These are phyloP conservation scores for Muricea muricata DNA, from an alignment of 92 coral and sea anemone species.

Conservation along the genomic window DNA sequence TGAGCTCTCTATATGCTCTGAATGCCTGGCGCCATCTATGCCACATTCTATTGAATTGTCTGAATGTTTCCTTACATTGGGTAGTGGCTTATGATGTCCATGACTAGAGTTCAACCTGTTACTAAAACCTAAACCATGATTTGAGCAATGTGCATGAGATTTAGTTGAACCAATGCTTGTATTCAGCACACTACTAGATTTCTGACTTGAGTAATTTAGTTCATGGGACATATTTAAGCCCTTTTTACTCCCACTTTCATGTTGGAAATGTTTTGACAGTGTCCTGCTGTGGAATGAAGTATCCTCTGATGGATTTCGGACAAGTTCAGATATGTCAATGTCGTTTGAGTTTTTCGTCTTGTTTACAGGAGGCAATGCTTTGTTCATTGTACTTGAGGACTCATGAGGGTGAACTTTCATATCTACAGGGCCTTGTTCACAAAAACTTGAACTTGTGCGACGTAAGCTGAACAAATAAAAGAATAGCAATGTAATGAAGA, in stretches of 20 bases:
- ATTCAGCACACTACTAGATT: not conserved
- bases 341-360: slow-evolving; percentile 82
- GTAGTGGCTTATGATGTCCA: slow-evolving; percentile 29
- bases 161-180: not conserved
- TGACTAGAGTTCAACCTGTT: not conserved
- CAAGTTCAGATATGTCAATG: slow-evolving; percentile 96
- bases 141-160: not conserved
- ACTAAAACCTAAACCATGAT: not conserved
- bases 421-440: slow-evolving; percentile 28
- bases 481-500: not conserved
- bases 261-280: not conserved
- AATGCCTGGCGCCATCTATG: not conserved
- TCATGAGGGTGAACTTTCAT: not conserved
- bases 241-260: not conserved
- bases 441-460: slow-evolving; percentile 31
- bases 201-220: not conserved
- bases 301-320: slow-evolving; percentile 37
- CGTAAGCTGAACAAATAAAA: slow-evolving; percentile 62
- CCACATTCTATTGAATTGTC: not conserved
- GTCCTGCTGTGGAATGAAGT: not conserved
- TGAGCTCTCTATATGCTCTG: not conserved
- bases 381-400: slow-evolving; percentile 59
- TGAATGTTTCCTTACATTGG: not conserved
- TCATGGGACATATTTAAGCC: not conserved
- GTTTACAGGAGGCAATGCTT: slow-evolving; percentile 89